Percentiles rank a stretch among this genome's conserved stretches.
Conservation (phyloP, 2,888 invertebrate species). For the Lymantria dispar region DNA sequence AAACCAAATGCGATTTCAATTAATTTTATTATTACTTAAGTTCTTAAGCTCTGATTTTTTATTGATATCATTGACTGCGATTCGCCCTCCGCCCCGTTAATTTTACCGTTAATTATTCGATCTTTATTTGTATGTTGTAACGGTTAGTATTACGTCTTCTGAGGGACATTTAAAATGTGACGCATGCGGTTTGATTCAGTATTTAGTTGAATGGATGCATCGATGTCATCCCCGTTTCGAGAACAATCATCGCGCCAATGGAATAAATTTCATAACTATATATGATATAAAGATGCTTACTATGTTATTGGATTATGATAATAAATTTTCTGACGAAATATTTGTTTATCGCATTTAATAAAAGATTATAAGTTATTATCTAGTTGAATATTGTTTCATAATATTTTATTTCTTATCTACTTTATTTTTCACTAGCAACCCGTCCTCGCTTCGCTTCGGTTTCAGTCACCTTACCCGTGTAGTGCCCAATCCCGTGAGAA, state of each 20-base stretch:
- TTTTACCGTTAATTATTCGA: slow-evolving; percentile 74
- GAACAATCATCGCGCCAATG: slow-evolving; percentile 11
- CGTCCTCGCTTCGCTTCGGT: too few relatives aligned
- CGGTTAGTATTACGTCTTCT: slow-evolving; percentile 55
- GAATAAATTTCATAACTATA: too few relatives aligned
- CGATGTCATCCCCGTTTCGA: slow-evolving; percentile 22
- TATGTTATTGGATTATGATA: too few relatives aligned
- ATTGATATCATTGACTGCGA: slow-evolving; percentile 37
- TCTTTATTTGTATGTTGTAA: slow-evolving; percentile 66
- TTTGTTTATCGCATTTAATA: too few relatives aligned
- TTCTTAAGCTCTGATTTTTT: slow-evolving; percentile 27
- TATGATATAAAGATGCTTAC: too few relatives aligned
- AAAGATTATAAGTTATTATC: too few relatives aligned
- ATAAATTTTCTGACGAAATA: too few relatives aligned
- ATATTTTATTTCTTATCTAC: too few relatives aligned
- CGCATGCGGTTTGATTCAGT: slow-evolving; percentile 51
- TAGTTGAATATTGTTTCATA: too few relatives aligned
- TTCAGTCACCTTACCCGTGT: too few relatives aligned
- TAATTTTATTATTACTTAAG: slow-evolving; percentile 24
- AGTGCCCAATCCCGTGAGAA: too few relatives aligned
- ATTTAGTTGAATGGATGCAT: slow-evolving; percentile 48
- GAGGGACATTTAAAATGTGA: slow-evolving; percentile 70
- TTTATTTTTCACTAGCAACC: too few relatives aligned
- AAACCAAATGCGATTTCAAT: slow-evolving; percentile 17
- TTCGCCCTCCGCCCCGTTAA: slow-evolving; percentile 71